Evolutionary conservation across 2,113 vertebrate genomes (phyloP), one percentile per base, ranked within the genome.

Genomic region (Toxotes chatareus): DNA sequence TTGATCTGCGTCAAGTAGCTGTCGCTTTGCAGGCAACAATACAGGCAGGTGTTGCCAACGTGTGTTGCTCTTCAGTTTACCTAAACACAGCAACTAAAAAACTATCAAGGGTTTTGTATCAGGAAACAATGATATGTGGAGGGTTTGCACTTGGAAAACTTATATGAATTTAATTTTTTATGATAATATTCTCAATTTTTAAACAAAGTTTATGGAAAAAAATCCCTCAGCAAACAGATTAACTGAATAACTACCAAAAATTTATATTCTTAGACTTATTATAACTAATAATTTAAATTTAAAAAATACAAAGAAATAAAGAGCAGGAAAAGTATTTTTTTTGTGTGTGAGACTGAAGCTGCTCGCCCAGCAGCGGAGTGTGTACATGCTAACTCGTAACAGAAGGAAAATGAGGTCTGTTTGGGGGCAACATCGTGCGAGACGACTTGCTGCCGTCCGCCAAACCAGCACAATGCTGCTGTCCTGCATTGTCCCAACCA

Each of bases 331-430:
- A 17, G 14, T n/a, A 1, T 11, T 23, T 23, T 4, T 19, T 23
- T 63, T 31, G 31, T 46, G 16, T 19, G 16, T 19, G 17, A 32
- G 65, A 44, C 11, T 36, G 75, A 46, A 56, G n/a, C 9, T 21
- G 1, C 49, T 71, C 68, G 12, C 4, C 5, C 64, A 38, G 47
- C 34, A 6, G 46, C 61, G 27, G 44, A 57, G 27, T 42, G 36
- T 70, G 34, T 23, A 62, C 64, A 44, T 21, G 77, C 62, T 9
- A 56, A 75, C 70, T 60, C 6, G 10, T 0, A 56, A 38, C 70
- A 46, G 69, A 23, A 44, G 34, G 84, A 72, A 82, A 88, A 88
- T 73, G 70, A 80, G 84, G 84, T 86, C 81, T 51, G 61, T 73
- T 71, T 61, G 69, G 81, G 80, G 83, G 63, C 81, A 49, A 7